A percentile compares a stretch with the other conserved stretches of the same genome.
phyloP scores from a whole-genome alignment of 2,888 invertebrate genomes.

The Eutolmus rufibarbis region DNA sequence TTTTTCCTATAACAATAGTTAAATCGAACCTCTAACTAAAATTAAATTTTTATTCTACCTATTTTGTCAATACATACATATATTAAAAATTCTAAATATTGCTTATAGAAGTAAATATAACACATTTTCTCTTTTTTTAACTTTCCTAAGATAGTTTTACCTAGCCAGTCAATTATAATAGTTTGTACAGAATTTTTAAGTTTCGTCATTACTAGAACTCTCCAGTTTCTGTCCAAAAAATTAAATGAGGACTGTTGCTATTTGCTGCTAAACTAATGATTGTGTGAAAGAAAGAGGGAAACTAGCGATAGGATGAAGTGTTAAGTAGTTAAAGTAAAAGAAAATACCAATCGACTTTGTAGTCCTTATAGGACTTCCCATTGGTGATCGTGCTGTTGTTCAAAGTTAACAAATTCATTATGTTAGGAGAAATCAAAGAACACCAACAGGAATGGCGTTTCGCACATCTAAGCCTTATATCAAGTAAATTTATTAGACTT shows the following conservation, averaged over 20 bases:
- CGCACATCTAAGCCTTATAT: background rate
- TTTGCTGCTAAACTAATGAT: background rate
- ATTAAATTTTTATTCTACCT: background rate
- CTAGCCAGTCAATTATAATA: background rate
- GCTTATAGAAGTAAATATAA: background rate
- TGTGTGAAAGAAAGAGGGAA: background rate
- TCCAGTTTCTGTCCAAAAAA: background rate
- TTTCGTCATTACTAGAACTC: background rate
- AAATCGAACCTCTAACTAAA: background rate
- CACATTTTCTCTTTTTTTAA: background rate
- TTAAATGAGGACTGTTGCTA: background rate
- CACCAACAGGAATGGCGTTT: background rate
- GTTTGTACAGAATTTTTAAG: background rate
- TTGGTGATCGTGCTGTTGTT: slow-evolving; percentile 44
- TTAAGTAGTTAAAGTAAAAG: slow-evolving; percentile 9
- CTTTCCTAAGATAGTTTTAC: background rate
- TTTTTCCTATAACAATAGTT: too few species aligned
- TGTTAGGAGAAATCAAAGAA: slow-evolving; percentile 33
- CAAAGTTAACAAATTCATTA: background rate
- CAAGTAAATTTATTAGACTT: background rate
- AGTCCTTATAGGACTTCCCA: slow-evolving; percentile 44
- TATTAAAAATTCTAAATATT: background rate
- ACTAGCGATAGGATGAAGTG: slow-evolving; percentile 22
- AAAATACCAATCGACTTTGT: slow-evolving; percentile 43
- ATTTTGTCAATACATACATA: too few species aligned